Conservation (phyloP, 2,888 invertebrate genomes). For the Apodemia duryi region DNA sequence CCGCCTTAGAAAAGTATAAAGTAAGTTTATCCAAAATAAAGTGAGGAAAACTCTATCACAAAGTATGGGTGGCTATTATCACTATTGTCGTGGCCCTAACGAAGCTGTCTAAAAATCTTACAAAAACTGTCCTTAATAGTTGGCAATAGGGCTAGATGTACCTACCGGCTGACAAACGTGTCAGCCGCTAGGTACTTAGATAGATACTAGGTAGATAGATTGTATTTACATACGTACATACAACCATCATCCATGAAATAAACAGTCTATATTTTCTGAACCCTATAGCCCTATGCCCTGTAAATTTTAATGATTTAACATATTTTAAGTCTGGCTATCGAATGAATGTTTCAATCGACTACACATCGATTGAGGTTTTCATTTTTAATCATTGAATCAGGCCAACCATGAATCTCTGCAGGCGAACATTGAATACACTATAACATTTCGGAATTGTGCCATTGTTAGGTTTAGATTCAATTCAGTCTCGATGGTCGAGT, state of each 20-base stretch:
- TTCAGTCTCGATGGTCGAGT: neutral
- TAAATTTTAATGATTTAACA: neutral
- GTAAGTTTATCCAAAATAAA: too few species aligned
- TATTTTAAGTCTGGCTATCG: neutral
- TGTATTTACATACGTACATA: too few species aligned
- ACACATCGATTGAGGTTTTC: conserved; percentile 1
- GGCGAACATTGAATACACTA: neutral
- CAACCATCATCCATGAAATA: neutral
- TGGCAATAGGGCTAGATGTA: too few species aligned
- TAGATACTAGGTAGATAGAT: too few species aligned
- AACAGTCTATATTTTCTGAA: neutral
- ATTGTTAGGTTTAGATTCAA: neutral
- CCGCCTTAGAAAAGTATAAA: too few species aligned
- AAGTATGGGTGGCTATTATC: too few species aligned
- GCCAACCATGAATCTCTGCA: neutral
- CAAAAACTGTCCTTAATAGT: too few species aligned
- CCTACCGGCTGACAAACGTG: too few species aligned
- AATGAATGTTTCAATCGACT: neutral
- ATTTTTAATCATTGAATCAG: neutral
- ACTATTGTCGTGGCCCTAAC: too few species aligned
- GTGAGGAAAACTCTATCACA: too few species aligned
- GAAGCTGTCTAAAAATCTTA: too few species aligned
- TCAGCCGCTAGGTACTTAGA: too few species aligned
- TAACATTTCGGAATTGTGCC: neutral
- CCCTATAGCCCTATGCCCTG: neutral